phyloP scores from a whole-genome alignment of 2,888 invertebrate genomes.

The Oscheius sp. region DNA sequence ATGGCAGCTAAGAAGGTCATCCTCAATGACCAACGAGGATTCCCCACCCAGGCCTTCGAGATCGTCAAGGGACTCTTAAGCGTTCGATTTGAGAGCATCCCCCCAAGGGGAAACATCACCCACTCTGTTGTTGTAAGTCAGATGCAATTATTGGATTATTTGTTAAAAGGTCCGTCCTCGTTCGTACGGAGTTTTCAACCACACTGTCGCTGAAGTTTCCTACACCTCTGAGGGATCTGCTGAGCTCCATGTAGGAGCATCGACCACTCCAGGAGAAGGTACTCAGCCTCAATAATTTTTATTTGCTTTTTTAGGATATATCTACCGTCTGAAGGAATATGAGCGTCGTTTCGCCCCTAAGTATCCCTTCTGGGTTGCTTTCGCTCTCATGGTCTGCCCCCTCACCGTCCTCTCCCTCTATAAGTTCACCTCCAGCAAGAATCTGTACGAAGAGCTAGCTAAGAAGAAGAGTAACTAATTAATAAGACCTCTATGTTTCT shows the following conservation, averaged over 20 bases:
- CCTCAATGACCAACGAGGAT: constrained; percentile 84
- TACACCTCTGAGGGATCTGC: constrained; percentile 84
- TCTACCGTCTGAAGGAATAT: constrained; percentile 69
- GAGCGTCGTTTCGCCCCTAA: constrained; percentile 71
- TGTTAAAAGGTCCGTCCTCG: constrained; percentile 77
- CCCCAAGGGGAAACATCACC: constrained; percentile 88
- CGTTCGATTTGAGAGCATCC: constrained; percentile 81
- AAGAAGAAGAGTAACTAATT: constrained; percentile 34
- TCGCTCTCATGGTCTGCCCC: constrained; percentile 91
- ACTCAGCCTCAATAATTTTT: constrained; percentile 71
- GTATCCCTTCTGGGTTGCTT: constrained; percentile 90
- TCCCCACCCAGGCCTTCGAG: constrained; percentile 89
- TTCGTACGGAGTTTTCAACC: constrained; percentile 92
- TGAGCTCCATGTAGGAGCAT: constrained; percentile 74
- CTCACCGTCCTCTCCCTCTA: constrained; percentile 72
- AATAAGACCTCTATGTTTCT: not conserved
- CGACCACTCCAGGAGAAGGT: constrained; percentile 94
- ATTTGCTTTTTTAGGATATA: constrained; percentile 56
- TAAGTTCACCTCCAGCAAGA: constrained; percentile 29
- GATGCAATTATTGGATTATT: not conserved
- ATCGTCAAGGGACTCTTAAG: constrained; percentile 75
- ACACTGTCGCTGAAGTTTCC: constrained; percentile 83
- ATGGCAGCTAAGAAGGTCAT: constrained; percentile 76
- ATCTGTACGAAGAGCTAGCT: constrained; percentile 21
- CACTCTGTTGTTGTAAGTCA: constrained; percentile 85